Percentiles rank a stretch among this genome's conserved stretches.
Evolutionary conservation across 2,113 vertebrate species (phyloP).

Genomic region (Neoarius graeffei): DNA sequence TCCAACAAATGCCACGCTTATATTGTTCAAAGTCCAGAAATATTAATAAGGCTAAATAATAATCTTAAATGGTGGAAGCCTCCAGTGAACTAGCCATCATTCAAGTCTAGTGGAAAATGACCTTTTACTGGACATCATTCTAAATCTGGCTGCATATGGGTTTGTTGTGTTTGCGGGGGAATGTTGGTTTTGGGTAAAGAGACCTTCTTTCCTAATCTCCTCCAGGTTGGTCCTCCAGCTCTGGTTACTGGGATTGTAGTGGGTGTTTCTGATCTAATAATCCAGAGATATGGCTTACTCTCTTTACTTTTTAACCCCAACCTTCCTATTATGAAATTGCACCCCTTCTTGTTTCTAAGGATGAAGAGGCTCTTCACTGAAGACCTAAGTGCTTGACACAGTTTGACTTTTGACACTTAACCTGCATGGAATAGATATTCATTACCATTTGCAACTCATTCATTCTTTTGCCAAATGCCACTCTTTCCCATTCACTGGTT

Average conservation of each 20-base stretch:
- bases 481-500: neutral
- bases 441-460: neutral
- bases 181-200: slow-evolving; percentile 24
- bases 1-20: neutral
- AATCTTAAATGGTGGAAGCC: neutral
- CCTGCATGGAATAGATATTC: slow-evolving; percentile 27
- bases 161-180: slow-evolving; percentile 27
- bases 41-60: neutral
- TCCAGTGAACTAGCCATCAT: neutral
- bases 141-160: neutral
- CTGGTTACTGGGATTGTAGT: neutral
- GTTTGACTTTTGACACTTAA: neutral
- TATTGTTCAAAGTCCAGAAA: neutral
- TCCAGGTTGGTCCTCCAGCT: slow-evolving; percentile 13
- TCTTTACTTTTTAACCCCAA: slow-evolving; percentile 21
- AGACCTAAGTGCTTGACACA: slow-evolving; percentile 1
- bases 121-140: neutral
- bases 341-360: neutral
- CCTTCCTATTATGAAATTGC: neutral
- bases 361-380: neutral
- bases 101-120: neutral
- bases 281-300: slow-evolving; percentile 1
- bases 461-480: neutral
- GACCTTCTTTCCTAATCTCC: neutral
- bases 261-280: slow-evolving; percentile 19